phyloP scores from a whole-genome alignment of 2,797 vertebrate species.

The Lacerta bilineata region DNA sequence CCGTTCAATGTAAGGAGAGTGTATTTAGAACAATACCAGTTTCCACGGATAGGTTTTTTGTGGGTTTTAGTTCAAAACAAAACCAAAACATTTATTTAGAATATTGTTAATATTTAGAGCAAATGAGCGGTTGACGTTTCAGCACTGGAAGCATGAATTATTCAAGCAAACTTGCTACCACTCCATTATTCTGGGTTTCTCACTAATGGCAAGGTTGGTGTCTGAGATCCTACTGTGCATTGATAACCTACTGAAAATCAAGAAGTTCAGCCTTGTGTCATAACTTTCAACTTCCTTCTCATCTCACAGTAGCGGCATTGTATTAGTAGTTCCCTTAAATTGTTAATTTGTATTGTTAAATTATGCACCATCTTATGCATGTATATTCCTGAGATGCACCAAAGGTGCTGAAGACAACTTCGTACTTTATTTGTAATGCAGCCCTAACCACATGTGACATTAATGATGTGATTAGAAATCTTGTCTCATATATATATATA shows the following conservation, averaged over 20 bases:
- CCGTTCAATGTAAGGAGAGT: not conserved
- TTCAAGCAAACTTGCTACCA: constrained; percentile 57
- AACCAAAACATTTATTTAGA: not conserved
- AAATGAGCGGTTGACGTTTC: constrained; percentile 58
- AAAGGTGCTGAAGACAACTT: not conserved
- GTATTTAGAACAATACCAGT: constrained; percentile 40
- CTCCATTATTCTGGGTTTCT: constrained; percentile 60
- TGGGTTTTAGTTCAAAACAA: no score
- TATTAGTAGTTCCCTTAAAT: constrained; percentile 3
- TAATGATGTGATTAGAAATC: not conserved
- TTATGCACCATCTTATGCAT: not conserved
- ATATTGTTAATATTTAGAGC: constrained; percentile 53
- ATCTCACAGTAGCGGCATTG: not conserved
- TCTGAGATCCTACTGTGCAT: constrained; percentile 58
- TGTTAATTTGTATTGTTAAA: not conserved
- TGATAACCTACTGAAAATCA: constrained; percentile 35
- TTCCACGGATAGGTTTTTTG: constrained; percentile 11
- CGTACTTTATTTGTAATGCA: not conserved
- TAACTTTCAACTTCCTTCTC: constrained; percentile 34
- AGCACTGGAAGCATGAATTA: constrained; percentile 65
- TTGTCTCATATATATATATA: not conserved
- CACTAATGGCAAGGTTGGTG: constrained; percentile 65
- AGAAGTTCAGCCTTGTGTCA: not conserved
- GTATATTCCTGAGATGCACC: not conserved
- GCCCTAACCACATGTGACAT: not conserved